Evolutionary conservation across 2,888 invertebrate species (phyloP).

Genomic region (Agrypnus murinus): DNA sequence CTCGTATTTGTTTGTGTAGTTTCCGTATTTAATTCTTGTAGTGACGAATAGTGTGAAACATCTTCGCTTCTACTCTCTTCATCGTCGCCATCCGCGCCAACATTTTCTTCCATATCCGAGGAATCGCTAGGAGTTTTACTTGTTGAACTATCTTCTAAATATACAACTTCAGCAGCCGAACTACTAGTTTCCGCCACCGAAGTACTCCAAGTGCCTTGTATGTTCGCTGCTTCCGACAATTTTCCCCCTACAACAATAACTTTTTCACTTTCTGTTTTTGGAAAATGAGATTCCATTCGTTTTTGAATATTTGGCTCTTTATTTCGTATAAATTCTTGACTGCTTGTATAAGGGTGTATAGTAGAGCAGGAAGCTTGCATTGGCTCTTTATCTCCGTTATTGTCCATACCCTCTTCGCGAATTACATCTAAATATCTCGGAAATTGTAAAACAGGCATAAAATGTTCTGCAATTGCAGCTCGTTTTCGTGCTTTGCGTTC

Average conservation of each 20-base stretch:
- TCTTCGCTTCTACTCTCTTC: constrained; percentile 63
- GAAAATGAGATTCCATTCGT: constrained; percentile 48
- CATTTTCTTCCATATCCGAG: constrained; percentile 69
- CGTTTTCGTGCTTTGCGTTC: constrained; percentile 73
- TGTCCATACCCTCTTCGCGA: constrained; percentile 84
- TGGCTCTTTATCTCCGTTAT: constrained; percentile 73
- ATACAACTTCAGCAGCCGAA: constrained; percentile 75
- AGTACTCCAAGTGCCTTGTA: constrained; percentile 47
- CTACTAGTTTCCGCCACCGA: constrained; percentile 34
- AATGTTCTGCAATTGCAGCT: constrained; percentile 74
- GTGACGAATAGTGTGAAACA: constrained; percentile 1
- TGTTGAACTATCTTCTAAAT: constrained; percentile 79
- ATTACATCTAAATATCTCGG: constrained; percentile 84
- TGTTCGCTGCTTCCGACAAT: constrained; percentile 64
- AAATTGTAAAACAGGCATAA: constrained; percentile 75
- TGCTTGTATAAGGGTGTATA: constrained; percentile 58
- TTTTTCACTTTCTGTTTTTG: constrained; percentile 30
- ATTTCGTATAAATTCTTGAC: constrained; percentile 47
- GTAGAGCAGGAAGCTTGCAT: not conserved
- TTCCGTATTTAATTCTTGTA: constrained; percentile 13
- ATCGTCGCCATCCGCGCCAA: constrained; percentile 70
- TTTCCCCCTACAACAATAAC: constrained; percentile 64
- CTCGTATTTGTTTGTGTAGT: not conserved
- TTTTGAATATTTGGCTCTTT: constrained; percentile 17
- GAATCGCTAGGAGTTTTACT: constrained; percentile 73